Conservation (phyloP, 2,888 invertebrate species). For the Phaonia tiefii region DNA sequence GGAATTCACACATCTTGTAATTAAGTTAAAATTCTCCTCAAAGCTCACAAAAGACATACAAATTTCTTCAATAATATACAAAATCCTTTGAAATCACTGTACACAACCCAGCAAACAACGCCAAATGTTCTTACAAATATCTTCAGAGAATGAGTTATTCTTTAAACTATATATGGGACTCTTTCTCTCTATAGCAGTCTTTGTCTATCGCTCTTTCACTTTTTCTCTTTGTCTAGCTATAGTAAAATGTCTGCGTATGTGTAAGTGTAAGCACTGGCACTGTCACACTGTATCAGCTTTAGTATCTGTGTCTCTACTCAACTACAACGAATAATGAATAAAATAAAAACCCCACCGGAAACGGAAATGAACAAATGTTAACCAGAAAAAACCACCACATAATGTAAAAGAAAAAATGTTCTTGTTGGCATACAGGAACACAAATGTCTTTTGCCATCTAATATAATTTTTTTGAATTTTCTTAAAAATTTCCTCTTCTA, state of each 20-base stretch:
- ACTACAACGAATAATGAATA: too few species aligned
- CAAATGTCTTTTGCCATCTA: constrained; percentile 73
- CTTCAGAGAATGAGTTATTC: constrained; percentile 5
- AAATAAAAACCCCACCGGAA: constrained; percentile 1
- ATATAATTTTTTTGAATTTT: constrained; percentile 36
- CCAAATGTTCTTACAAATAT: not conserved
- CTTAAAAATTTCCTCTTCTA: constrained; percentile 31
- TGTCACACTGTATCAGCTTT: constrained; percentile 1
- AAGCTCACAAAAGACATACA: too few species aligned
- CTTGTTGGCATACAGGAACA: constrained; percentile 79
- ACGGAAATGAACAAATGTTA: constrained; percentile 16
- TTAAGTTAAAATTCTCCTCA: too few species aligned
- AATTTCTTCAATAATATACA: too few species aligned
- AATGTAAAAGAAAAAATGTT: constrained; percentile 80
- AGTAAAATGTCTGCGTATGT: constrained; percentile 25
- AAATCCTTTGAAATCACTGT: too few species aligned
- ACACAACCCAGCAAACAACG: not conserved
- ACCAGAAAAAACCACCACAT: constrained; percentile 74
- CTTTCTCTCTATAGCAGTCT: constrained; percentile 21
- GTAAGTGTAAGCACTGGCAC: not conserved
- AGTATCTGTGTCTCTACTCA: constrained; percentile 2
- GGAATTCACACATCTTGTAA: too few species aligned
- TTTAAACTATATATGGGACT: constrained; percentile 17
- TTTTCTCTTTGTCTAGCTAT: too few species aligned
- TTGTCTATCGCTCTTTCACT: constrained; percentile 1